Conservation (phyloP, 2,797 vertebrate genomes). For the Atherinosoma microstoma region DNA sequence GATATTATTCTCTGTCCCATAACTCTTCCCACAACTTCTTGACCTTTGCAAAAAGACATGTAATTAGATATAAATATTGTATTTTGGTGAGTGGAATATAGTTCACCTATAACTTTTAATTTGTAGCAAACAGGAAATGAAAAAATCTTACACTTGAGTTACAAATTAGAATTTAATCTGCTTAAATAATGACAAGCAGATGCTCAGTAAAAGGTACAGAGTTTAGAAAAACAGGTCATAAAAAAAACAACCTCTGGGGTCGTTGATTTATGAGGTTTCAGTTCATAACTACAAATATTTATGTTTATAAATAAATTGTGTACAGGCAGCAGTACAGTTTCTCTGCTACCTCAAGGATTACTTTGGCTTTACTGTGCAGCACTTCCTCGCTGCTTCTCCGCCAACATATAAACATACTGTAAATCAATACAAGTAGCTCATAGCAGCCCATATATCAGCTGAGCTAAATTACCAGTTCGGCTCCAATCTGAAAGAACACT, state of each 20-base stretch:
- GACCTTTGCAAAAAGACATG: background rate
- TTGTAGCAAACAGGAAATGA: background rate
- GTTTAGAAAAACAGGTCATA: background rate
- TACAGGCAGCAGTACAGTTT: background rate
- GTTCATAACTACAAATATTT: background rate
- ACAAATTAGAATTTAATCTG: background rate
- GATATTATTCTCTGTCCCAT: too few relatives aligned
- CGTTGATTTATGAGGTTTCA: background rate
- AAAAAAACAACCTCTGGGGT: background rate
- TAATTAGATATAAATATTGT: background rate
- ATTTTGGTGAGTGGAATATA: background rate
- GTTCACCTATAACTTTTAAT: background rate
- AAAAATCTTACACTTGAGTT: background rate
- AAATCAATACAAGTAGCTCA: background rate
- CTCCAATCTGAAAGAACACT: slow-evolving; percentile 4
- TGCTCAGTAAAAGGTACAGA: background rate
- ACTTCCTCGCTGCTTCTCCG: background rate
- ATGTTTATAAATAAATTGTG: background rate
- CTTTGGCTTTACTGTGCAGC: background rate
- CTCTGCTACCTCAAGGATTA: background rate
- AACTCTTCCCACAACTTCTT: background rate
- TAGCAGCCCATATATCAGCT: background rate
- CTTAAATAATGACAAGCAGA: background rate
- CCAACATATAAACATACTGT: background rate
- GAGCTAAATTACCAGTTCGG: background rate